These are phyloP conservation scores for Neotragus moschatus DNA, from an alignment of 2,113 vertebrate species.

Conservation along the genomic window DNA sequence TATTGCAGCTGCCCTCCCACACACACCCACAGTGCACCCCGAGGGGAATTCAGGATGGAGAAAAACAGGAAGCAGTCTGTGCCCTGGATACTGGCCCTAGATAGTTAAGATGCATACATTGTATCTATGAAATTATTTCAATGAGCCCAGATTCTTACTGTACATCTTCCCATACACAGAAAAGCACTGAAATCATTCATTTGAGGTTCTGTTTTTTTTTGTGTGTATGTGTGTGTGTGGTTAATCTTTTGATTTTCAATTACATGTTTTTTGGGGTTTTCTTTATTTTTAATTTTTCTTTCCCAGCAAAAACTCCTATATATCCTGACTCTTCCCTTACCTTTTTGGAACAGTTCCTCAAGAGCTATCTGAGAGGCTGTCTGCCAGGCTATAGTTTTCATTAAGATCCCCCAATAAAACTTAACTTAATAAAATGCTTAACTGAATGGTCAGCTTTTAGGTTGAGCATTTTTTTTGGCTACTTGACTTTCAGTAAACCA, in stretches of 20 bases:
- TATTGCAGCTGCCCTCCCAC: neutral
- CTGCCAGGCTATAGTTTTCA: neutral
- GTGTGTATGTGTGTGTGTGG: neutral
- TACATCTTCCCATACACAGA: neutral
- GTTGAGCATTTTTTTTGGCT: neutral
- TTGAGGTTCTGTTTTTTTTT: neutral
- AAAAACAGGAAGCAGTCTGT: neutral
- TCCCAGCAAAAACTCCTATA: neutral
- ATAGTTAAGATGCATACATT: neutral
- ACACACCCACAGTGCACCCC: neutral
- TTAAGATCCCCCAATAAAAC: neutral
- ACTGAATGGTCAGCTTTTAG: neutral
- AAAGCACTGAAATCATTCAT: neutral
- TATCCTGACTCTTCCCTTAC: neutral
- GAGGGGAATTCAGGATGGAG: neutral
- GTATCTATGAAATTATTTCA: neutral
- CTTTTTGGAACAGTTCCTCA: neutral
- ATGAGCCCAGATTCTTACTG: neutral
- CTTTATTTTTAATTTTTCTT: neutral
- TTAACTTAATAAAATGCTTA: neutral
- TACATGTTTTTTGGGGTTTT: neutral
- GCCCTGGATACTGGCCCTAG: neutral
- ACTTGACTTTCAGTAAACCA: neutral
- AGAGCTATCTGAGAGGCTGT: neutral
- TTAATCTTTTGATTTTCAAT: neutral